Evolutionary conservation across 2,797 vertebrate genomes (phyloP).

Genomic region (Sebastes alutus): DNA sequence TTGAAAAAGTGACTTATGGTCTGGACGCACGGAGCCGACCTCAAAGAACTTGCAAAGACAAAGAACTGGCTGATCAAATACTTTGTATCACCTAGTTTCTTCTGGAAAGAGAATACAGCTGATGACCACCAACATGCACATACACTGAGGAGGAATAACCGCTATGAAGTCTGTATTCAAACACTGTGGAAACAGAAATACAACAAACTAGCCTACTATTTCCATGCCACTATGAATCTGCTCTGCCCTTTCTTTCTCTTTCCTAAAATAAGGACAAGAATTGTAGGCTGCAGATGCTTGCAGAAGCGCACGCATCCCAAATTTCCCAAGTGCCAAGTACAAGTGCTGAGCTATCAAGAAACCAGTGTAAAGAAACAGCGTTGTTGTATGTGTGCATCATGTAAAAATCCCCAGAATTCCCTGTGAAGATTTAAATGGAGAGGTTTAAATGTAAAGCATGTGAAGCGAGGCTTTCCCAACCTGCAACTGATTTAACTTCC

Average conservation of each 20-base stretch:
- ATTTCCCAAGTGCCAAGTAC: background rate
- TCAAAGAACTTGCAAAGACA: background rate
- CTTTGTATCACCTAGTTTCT: background rate
- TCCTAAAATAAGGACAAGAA: background rate
- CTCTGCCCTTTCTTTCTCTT: background rate
- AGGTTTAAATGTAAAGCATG: conserved; percentile 48
- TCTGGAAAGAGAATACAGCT: background rate
- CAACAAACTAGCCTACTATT: background rate
- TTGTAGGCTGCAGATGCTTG: background rate
- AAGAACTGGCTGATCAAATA: background rate
- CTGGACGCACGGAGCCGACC: background rate
- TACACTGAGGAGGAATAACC: background rate
- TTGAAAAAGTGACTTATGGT: background rate
- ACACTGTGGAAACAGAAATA: background rate
- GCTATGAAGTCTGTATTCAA: no score
- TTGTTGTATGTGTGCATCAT: background rate
- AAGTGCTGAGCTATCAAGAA: no score
- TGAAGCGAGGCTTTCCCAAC: conserved; percentile 32
- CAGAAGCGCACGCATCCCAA: no score
- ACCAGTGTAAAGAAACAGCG: background rate
- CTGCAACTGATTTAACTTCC: conserved; percentile 62
- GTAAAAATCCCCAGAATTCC: conserved; percentile 9
- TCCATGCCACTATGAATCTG: background rate
- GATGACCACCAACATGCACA: background rate
- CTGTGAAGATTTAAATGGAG: conserved; percentile 13